Evolutionary conservation across 2,113 vertebrate genomes (phyloP).

Genomic region (Ailuropoda melanoleuca): DNA sequence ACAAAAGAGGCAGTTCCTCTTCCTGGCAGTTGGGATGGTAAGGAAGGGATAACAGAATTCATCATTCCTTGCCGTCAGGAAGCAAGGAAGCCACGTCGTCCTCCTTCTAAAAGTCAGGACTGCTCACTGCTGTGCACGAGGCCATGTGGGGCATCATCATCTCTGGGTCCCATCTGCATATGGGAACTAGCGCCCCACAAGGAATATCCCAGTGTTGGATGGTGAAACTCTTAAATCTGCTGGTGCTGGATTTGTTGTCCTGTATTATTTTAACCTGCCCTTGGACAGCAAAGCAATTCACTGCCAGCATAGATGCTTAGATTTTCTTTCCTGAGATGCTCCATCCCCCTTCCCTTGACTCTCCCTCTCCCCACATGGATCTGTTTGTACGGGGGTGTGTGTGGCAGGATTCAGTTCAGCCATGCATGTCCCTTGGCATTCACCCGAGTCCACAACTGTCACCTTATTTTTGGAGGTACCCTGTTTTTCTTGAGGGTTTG

Average conservation of each 20-base stretch:
- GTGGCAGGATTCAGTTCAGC: rapidly evolving
- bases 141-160: rapidly evolving
- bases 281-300: neutral
- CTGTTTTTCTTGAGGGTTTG: neutral
- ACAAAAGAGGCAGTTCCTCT: neutral
- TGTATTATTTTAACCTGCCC: neutral
- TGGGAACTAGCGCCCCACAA: neutral
- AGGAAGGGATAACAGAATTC: neutral
- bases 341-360: neutral
- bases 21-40: neutral
- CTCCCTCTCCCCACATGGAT: no score
- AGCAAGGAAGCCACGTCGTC: neutral
- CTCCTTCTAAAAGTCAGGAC: neutral
- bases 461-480: neutral
- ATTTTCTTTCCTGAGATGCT: neutral
- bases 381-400: rapidly evolving
- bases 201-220: neutral
- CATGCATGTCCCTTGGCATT: neutral
- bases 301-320: no score
- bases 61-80: neutral
- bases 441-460: neutral
- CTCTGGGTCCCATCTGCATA: rapidly evolving
- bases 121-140: no score
- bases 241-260: neutral
- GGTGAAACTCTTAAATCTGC: rapidly evolving